Percentiles rank a stretch among this genome's conserved stretches.
Evolutionary conservation across 2,113 vertebrate species (phyloP).

Genomic region (Lontra canadensis): DNA sequence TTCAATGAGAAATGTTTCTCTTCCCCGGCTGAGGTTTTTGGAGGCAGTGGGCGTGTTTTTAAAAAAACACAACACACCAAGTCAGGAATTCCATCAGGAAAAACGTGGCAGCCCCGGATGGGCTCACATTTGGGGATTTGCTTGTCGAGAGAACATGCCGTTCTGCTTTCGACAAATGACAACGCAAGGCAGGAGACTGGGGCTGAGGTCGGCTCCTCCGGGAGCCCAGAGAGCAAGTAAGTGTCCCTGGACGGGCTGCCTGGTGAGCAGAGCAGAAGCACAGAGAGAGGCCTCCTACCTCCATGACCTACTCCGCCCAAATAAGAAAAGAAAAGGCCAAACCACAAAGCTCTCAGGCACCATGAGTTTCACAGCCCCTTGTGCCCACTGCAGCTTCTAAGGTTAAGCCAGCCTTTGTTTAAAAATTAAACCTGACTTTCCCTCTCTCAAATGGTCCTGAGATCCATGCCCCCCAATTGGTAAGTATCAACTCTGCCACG

Average conservation of each 20-base stretch:
- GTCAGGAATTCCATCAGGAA: slow-evolving; percentile 64
- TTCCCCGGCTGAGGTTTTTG: slow-evolving; percentile 70
- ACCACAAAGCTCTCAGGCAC: neutral
- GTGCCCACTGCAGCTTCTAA: neutral
- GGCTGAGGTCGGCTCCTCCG: neutral
- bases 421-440: neutral
- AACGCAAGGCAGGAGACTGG: neutral
- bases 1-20: slow-evolving; percentile 69
- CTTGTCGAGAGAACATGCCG: slow-evolving; percentile 19
- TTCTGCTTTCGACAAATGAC: slow-evolving; percentile 40
- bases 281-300: neutral
- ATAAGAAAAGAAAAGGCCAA: neutral
- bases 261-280: neutral
- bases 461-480: neutral
- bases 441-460: neutral
- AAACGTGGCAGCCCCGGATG: slow-evolving; percentile 51
- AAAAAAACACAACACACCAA: slow-evolving; percentile 69
- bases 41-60: slow-evolving; percentile 58
- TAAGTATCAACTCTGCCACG: rapidly evolving
- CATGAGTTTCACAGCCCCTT: rapidly evolving
- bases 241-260: neutral
- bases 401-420: neutral
- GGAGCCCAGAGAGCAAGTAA: neutral
- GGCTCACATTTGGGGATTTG: slow-evolving; percentile 58
- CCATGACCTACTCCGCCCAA: neutral